Conservation (phyloP, 2,113 vertebrate genomes). For the Acrocephalus kingi region DNA sequence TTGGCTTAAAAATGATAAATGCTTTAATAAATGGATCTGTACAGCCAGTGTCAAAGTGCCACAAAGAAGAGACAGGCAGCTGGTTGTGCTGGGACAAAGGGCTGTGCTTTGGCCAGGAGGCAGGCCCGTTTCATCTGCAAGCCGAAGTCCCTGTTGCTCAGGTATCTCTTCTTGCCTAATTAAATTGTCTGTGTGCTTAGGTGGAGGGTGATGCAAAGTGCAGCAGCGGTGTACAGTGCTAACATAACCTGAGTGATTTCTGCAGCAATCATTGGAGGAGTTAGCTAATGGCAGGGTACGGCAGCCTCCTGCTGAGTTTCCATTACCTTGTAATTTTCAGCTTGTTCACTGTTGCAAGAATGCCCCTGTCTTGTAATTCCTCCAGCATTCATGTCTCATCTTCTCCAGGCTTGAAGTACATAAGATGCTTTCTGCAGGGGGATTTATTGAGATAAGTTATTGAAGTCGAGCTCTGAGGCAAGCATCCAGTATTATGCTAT, state of each 20-base stretch:
- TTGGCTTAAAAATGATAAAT: not conserved
- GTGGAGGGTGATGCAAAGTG: constrained; percentile 49
- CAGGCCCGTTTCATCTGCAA: not conserved
- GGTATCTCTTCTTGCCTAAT: constrained; percentile 33
- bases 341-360: constrained; percentile 80
- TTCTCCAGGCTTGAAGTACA: constrained; percentile 69
- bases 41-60: not conserved
- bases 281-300: constrained; percentile 76
- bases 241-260: constrained; percentile 43
- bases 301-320: constrained; percentile 75
- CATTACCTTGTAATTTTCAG: constrained; percentile 85
- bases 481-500: constrained; percentile 69
- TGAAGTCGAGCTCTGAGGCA: constrained; percentile 78
- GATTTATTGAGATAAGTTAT: constrained; percentile 80
- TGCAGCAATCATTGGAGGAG: constrained; percentile 71
- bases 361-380: constrained; percentile 78
- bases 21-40: not conserved
- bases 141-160: not conserved
- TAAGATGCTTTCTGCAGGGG: constrained; percentile 77
- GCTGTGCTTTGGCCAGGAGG: not conserved
- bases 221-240: constrained; percentile 30
- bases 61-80: not conserved
- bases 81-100: not conserved
- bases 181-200: constrained; percentile 42
- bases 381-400: constrained; percentile 70